Conservation (phyloP, 2,888 invertebrate species). For the Archips crataeganus region DNA sequence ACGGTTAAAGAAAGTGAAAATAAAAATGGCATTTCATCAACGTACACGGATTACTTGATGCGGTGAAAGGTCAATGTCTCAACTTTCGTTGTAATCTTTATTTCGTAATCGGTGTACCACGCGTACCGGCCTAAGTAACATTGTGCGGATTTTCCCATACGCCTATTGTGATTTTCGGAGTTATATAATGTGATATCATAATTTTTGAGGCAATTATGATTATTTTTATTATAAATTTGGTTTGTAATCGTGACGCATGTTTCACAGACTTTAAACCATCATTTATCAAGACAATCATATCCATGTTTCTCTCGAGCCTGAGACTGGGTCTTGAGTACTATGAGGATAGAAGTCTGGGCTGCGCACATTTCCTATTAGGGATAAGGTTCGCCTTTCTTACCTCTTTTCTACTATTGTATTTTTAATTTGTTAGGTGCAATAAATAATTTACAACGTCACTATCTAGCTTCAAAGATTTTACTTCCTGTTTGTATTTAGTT, state of each 20-base stretch:
- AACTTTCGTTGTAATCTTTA: slow-evolving; percentile 51
- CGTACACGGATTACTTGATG: slow-evolving; percentile 11
- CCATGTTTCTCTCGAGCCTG: not conserved
- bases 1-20: slow-evolving; percentile 29
- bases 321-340: not conserved
- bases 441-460: too few relatives aligned
- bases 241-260: not conserved
- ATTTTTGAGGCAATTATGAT: slow-evolving; percentile 33
- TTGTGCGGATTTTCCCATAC: slow-evolving; percentile 47
- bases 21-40: slow-evolving; percentile 31
- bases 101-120: slow-evolving; percentile 45
- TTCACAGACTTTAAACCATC: not conserved
- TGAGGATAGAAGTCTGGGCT: too few relatives aligned
- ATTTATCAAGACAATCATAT: not conserved
- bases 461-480: too few relatives aligned
- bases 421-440: too few relatives aligned
- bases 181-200: slow-evolving; percentile 51
- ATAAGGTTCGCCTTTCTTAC: too few relatives aligned
- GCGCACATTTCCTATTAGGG: too few relatives aligned
- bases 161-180: slow-evolving; percentile 48
- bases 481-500: too few relatives aligned
- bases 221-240: not conserved
- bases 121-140: slow-evolving; percentile 13
- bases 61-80: slow-evolving; percentile 54
- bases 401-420: too few relatives aligned